Evolutionary conservation across 1,140 invertebrate species (phyloP), one percentile per base, ranked within the genome.

Genomic region (Anagrus nilaparvatae): DNA sequence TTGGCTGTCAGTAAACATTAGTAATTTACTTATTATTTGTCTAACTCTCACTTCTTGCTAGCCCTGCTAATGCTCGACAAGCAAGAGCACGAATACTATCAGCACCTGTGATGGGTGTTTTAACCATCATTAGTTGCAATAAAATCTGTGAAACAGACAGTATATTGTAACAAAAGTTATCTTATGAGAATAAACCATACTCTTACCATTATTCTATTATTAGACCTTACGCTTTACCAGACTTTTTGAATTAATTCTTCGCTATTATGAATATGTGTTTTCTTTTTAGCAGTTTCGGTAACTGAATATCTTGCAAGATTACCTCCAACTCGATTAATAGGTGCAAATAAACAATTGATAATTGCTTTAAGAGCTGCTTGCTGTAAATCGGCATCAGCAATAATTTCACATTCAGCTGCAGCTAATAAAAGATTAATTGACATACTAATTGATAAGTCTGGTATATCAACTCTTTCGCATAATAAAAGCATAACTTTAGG

Each of bases 21-120:
- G 89, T 25, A 97, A 71, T 67, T 96, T 96, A 49, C 87, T 82
- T 27, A 97, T 82, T 50, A 98, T 96, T 71, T 97, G 93, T 10
- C 84, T 68, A 0, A 97, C 87, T 28, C 58, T 91, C 83, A 47
- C 84, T 89, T 16, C 92, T 69, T 2, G 91, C 86, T 23, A 97
- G 67, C 1, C 93, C 94, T 32, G 85, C 83, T 7, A 97, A 70
- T 4, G 90, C 89, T 47, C 86, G 75, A 55, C 92, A 93, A 2
- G 92, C 87, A 50, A 96, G 69, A 4, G 86, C 85, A 19, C 92
- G 71, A 46, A 97, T 84, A 21, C 81, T 81, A 68, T 97, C 94
- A 7, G 93, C 94, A 73, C 97, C 93, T 2, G 90, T 95, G 13
- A 96, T 87, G 0, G 93, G 93, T 5, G 82, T 82, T 69, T 94